Evolutionary conservation across 2,113 vertebrate species (phyloP), one percentile per base, ranked within the genome.

Genomic region (Antechinus stuartii): DNA sequence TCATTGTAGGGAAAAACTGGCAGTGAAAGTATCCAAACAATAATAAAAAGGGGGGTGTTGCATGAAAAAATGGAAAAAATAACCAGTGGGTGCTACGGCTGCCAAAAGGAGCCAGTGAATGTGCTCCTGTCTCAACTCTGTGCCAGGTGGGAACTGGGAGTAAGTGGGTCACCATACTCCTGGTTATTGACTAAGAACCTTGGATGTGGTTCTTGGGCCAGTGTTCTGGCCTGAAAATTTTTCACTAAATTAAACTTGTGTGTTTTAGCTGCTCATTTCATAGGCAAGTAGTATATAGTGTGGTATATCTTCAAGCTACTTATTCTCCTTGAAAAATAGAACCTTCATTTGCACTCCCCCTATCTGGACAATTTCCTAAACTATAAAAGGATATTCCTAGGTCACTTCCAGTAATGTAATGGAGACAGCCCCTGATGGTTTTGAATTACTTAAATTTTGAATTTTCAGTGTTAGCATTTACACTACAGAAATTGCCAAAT

Each of bases 131-230:
- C 68, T 84, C 68, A 84, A 23, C 19, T 84, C 68, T 8, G 35
- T 2, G 35, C n/a, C 68, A 84, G n/a, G 68, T 84, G n/a, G 35
- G 35, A 76, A 76, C 9, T 76, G 14, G 68, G n/a, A 42, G 6
- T 23, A 16, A 42, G 19, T 23, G n/a, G 68, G 68, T 2, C 68
- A 84, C 68, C 6, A 68, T 2, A 22, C 35, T n/a, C 68, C 68
- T n/a, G 35, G n/a, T 19, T 19, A 42, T 8, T 84, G 68, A 84
- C 68, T 23, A n/a, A 84, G n/a, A 42, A n/a, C 19, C n/a, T 90
- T 95, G 90, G 94, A 97, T 95, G 94, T 53, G 89, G 89, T 92
- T 94, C 68, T 94, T 92, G 10, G 14, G 95, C 55, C 84, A 97
- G 96, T 68, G 54, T 56, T 93, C 92, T 55, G 30, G 49, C 89